Percentiles rank a stretch among this genome's conserved stretches.
phyloP scores from a whole-genome alignment of 1,140 invertebrate species.

The Lordiphosa clarofinis region DNA sequence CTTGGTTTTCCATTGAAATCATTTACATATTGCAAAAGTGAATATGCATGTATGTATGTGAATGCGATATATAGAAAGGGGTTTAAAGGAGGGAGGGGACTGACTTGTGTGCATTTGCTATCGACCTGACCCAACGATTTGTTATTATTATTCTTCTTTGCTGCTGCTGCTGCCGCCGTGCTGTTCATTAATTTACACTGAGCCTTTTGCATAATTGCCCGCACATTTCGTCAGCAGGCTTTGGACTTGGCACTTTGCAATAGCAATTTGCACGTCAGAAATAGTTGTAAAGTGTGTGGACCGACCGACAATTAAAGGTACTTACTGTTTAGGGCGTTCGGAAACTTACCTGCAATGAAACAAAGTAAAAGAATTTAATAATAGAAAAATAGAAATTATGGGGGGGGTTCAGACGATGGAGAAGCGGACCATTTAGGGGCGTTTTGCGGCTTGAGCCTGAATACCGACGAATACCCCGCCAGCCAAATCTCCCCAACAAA shows the following conservation, averaged over 20 bases:
- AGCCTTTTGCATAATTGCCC: constrained; percentile 56
- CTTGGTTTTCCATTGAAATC: constrained; percentile 65
- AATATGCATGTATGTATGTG: constrained; percentile 1
- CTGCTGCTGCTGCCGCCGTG: constrained; percentile 51
- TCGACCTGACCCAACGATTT: constrained; percentile 63
- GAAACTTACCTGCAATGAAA: constrained; percentile 41
- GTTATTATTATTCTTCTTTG: constrained; percentile 61
- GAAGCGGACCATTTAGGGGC: constrained; percentile 12
- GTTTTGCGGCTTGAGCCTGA: constrained; percentile 41
- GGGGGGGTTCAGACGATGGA: constrained; percentile 35
- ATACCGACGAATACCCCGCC: too few relatives aligned
- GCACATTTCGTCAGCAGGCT: constrained; percentile 39
- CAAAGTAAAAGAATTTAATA: constrained; percentile 15
- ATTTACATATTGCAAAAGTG: constrained; percentile 67
- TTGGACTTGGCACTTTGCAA: constrained; percentile 18
- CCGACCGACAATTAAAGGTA: constrained; percentile 52
- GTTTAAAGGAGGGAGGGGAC: background rate
- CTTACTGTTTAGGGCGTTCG: constrained; percentile 30
- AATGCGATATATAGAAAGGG: constrained; percentile 10
- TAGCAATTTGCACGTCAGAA: constrained; percentile 61
- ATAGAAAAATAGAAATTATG: constrained; percentile 8
- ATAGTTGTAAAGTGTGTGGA: constrained; percentile 28
- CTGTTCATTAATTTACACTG: constrained; percentile 63
- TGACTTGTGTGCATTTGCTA: constrained; percentile 61
- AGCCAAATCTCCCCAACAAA: constrained; percentile 32